Conservation (phyloP, 2,888 invertebrate species). For the Suillia variegata region DNA sequence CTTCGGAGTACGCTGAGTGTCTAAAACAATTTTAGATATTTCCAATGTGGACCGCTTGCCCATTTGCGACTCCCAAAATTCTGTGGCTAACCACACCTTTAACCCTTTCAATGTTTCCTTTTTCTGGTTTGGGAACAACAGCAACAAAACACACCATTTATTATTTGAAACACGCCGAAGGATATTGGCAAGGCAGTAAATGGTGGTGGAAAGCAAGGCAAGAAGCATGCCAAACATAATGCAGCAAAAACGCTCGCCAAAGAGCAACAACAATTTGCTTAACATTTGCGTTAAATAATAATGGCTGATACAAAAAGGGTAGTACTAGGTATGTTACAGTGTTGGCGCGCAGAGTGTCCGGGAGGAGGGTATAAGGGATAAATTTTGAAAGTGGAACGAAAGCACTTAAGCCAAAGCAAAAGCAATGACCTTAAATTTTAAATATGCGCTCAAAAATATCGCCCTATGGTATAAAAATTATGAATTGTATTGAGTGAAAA, state of each 20-base stretch:
- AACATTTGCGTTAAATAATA: slow-evolving; percentile 47
- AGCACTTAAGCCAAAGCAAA: not conserved
- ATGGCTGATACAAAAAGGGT: slow-evolving; percentile 31
- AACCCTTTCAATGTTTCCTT: slow-evolving; percentile 35
- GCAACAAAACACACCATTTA: slow-evolving; percentile 35
- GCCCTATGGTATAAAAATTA: not conserved
- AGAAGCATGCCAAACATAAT: slow-evolving; percentile 37
- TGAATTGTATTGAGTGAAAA: not conserved
- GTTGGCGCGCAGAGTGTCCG: slow-evolving; percentile 6
- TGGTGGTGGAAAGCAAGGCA: not conserved
- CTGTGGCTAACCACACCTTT: slow-evolving; percentile 48
- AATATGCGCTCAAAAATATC: not conserved
- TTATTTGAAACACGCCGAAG: slow-evolving; percentile 19
- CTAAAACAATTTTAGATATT: not conserved
- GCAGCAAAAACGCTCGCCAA: slow-evolving; percentile 23
- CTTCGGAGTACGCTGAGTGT: not conserved
- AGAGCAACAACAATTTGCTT: slow-evolving; percentile 42
- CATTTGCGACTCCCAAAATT: not conserved
- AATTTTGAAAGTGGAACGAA: too few species aligned
- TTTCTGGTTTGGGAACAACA: not conserved
- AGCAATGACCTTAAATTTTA: not conserved
- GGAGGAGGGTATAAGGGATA: not conserved
- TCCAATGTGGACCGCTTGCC: not conserved
- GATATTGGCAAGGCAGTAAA: not conserved
- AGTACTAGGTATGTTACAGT: not conserved